A percentile compares a stretch with the other conserved stretches of the same genome.
These are phyloP conservation scores for Rhynchonycteris naso DNA, from an alignment of 2,797 vertebrate species.

Conservation along the genomic window DNA sequence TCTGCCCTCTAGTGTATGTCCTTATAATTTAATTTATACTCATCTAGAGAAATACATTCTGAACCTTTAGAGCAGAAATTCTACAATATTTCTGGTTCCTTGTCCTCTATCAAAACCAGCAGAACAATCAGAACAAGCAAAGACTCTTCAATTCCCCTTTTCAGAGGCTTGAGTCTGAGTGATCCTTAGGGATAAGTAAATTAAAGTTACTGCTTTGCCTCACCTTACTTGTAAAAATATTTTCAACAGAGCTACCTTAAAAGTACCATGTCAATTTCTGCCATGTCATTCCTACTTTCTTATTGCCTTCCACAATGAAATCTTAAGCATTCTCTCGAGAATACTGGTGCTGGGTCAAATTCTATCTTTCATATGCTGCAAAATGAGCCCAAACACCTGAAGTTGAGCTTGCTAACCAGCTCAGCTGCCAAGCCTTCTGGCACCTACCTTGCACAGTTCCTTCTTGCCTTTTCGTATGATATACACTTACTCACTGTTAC, in stretches of 20 bases:
- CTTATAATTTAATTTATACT: neutral
- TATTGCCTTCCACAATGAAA: neutral
- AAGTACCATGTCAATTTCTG: neutral
- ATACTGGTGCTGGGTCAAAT: neutral
- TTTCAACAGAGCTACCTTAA: neutral
- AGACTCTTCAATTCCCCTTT: neutral
- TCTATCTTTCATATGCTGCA: neutral
- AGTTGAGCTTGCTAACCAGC: neutral
- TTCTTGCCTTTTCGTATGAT: neutral
- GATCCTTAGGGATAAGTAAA: neutral
- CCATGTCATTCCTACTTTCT: neutral
- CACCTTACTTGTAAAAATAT: neutral
- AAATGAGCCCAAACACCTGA: neutral
- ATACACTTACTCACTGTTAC: neutral
- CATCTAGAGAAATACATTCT: neutral
- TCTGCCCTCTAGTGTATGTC: neutral
- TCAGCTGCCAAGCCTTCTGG: neutral
- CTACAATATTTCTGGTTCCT: neutral
- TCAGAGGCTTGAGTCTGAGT: neutral
- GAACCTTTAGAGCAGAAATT: neutral
- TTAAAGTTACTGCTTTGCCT: neutral
- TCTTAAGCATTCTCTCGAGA: neutral
- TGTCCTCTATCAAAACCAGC: neutral
- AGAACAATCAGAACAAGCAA: neutral
- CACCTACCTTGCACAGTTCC: neutral